These are phyloP conservation scores for Furcifer pardalis DNA, from an alignment of 2,797 vertebrate genomes.

Conservation along the genomic window DNA sequence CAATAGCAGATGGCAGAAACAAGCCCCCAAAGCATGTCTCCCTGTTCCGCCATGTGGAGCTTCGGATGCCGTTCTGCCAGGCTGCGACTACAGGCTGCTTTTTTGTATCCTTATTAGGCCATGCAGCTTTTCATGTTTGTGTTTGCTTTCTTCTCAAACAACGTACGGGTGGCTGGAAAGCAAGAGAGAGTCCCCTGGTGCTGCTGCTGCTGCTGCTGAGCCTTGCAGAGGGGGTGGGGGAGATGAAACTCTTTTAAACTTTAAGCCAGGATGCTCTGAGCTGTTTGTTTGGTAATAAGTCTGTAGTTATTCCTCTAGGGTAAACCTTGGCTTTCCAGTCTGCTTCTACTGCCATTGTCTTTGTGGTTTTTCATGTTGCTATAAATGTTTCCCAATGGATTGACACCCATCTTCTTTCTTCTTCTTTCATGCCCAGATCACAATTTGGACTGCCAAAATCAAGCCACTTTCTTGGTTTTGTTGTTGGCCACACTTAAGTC, in stretches of 20 bases:
- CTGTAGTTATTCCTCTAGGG: background rate
- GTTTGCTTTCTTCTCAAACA: slow-evolving; percentile 57
- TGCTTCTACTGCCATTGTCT: fast-evolving
- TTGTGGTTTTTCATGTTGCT: background rate
- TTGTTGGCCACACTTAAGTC: too few relatives aligned
- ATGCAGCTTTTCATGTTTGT: slow-evolving; percentile 52
- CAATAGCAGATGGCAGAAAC: background rate
- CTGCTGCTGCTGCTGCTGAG: too few relatives aligned
- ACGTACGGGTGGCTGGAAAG: background rate
- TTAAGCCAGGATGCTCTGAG: slow-evolving; percentile 27
- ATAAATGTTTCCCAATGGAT: too few relatives aligned
- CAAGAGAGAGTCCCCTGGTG: background rate
- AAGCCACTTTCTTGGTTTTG: too few relatives aligned
- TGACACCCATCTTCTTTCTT: too few relatives aligned
- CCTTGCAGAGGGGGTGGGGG: background rate
- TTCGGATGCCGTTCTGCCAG: background rate
- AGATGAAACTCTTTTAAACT: slow-evolving; percentile 28
- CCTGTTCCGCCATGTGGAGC: background rate
- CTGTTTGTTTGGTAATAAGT: background rate
- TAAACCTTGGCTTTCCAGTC: slow-evolving; percentile 11
- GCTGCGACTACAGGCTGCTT: background rate
- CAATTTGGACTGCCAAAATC: too few relatives aligned
- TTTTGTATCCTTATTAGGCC: slow-evolving; percentile 53
- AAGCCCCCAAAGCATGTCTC: background rate
- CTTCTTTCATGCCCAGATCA: too few relatives aligned